Evolutionary conservation across 2,797 vertebrate species (phyloP), one percentile per base, ranked within the genome.

Genomic region (Myotis vivesi): DNA sequence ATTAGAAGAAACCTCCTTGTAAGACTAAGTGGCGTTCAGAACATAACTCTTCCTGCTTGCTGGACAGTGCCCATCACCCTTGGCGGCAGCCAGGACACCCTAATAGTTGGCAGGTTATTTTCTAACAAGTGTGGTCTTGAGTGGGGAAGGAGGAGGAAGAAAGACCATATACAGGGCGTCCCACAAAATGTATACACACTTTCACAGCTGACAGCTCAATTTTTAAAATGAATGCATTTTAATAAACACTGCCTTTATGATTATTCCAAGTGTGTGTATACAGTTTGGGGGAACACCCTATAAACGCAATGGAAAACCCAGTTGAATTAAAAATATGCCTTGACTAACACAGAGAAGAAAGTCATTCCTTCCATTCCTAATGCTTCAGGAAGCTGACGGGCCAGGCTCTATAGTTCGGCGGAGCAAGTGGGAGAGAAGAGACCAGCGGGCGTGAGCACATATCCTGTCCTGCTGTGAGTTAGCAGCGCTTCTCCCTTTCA

Each of bases 361-460:
- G 6, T 10, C 20, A 69, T 30, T 75, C 36, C 53, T 55, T 57
- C 36, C 2, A 10, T 41, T 8, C 12, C 57, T n/a, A 69, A 11
- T 0, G 30, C 22, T 23, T 33, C 69, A 33, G 86, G 53, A 44
- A 28, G 49, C 57, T 12, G 46, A 33, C 10, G 22, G 11, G 12
- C 46, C 19, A 16, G 64, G 41, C 51, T 33, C 16, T 13, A 8
- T 13, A 19, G 23, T 17, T 55, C 1, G 15, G 62, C 89, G 41
- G 33, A 6, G 28, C 30, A 15, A 19, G 36, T 3, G 36, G 30
- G 57, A 53, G 72, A n/a, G 30, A 19, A 49, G 57, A 33, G 75
- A 10, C 2, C 0, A 16, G 25, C 38, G 7, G 0, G 12, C 23
- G 4, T 0, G 57, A 76, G 59, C 19, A n/a, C 2, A 0, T 23